Evolutionary conservation across 1,140 invertebrate genomes (phyloP), one percentile per base, ranked within the genome.

Genomic region (Penaeus japonicus): DNA sequence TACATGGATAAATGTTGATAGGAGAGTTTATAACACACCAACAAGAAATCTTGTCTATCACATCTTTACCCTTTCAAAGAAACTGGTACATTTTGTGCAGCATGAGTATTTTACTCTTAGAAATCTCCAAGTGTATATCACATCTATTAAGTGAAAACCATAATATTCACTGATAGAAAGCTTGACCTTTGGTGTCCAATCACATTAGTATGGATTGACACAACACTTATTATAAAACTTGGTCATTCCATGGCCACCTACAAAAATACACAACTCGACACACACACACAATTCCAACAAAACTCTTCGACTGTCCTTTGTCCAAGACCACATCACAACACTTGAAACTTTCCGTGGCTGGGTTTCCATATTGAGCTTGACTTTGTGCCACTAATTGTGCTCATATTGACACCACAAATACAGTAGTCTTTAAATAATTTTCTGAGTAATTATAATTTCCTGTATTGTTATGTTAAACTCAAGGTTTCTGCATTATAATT

Each of bases 61-160:
- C 73, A 59, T 59, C n/a, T 78, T 83, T 22, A 77, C 55, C 55
- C 73, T 75, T 54, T 32, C 55, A 55, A 75, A 85, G 73, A 85
- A 85, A 85, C 35, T 78, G 54, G 53, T 77, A 78, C 65, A 78
- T 59, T 78, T 57, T 78, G 47, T 85, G 35, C 55, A 55, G 24
- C 30, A 54, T 78, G 84, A 77, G 84, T 77, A 85, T 77, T 85
- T 85, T 77, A 85, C 27, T 85, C 55, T 27, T 78, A 85, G 84
- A 85, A 85, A 85, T 85, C 84, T 85, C 84, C 84, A 85, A 85
- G 84, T 39, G 55, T 85, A 77, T 77, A 85, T 85, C 84, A 85
- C 84, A 85, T 85, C 84, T 85, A 85, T 27, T 77, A 85, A 77
- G 84, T 85, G 73, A 85, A 85, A 85, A 84, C 70, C 83, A 84